Percentiles rank a stretch among this genome's conserved stretches.
These are phyloP conservation scores for Myopa testacea DNA, from an alignment of 2,888 invertebrate species.

Conservation along the genomic window DNA sequence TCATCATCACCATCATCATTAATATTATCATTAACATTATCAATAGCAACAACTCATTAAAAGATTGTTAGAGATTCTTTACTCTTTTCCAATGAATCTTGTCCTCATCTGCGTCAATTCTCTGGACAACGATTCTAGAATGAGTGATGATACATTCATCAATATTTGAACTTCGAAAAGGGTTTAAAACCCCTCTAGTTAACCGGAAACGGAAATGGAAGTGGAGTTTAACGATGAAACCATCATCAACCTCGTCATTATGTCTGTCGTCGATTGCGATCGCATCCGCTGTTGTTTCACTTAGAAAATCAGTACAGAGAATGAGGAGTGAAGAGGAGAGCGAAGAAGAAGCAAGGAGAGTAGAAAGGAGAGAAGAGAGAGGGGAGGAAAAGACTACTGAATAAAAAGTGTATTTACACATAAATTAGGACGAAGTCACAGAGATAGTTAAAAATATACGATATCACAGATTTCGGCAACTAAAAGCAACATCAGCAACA, in stretches of 20 bases:
- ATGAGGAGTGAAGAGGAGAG: background rate
- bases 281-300: background rate
- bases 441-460: too few relatives aligned
- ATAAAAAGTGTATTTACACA: background rate
- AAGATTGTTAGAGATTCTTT: too few relatives aligned
- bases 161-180: background rate
- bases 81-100: background rate
- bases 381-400: background rate
- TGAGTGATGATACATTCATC: conserved; percentile 22
- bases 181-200: background rate
- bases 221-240: background rate
- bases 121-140: too few relatives aligned
- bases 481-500: too few relatives aligned
- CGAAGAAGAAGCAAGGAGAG: background rate
- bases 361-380: background rate
- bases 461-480: too few relatives aligned
- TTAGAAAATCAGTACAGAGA: too few relatives aligned
- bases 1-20: too few relatives aligned
- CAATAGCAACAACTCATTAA: too few relatives aligned
- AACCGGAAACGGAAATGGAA: conserved; percentile 18
- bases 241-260: too few relatives aligned
- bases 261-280: background rate
- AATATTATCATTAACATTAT: too few relatives aligned
- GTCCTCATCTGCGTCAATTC: background rate
- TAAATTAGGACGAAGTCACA: background rate